A percentile compares a stretch with the other conserved stretches of the same genome.
phyloP scores from a whole-genome alignment of 2,797 vertebrate genomes.

The Argyrosomus regius region DNA sequence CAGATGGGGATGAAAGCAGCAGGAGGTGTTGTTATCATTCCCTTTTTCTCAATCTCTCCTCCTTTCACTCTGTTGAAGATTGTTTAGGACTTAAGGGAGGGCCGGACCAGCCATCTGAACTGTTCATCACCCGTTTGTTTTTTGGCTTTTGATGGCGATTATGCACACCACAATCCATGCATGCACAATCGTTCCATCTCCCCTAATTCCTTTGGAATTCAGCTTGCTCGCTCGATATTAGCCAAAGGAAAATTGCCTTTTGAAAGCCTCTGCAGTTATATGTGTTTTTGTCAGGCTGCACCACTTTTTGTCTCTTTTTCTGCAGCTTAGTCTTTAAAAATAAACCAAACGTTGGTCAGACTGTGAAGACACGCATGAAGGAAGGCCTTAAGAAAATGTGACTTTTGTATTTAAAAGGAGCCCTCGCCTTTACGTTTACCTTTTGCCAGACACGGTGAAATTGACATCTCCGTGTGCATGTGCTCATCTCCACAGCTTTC shows the following conservation, averaged over 20 bases:
- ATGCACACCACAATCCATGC: slow-evolving; percentile 12
- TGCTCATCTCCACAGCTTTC: neutral
- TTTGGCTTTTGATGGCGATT: slow-evolving; percentile 30
- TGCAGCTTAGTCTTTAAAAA: slow-evolving; percentile 15
- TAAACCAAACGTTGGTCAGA: slow-evolving; percentile 26
- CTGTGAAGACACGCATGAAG: neutral
- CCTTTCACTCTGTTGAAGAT: slow-evolving; percentile 32
- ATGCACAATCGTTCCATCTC: slow-evolving; percentile 34
- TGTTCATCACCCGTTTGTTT: slow-evolving; percentile 31
- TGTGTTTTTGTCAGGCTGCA: slow-evolving; percentile 32
- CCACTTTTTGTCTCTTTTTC: slow-evolving; percentile 22
- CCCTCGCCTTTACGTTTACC: too few relatives aligned
- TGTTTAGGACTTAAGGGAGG: slow-evolving; percentile 28
- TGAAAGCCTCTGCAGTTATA: slow-evolving; percentile 33
- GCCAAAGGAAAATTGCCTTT: slow-evolving; percentile 39
- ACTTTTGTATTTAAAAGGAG: slow-evolving; percentile 15
- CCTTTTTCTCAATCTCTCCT: slow-evolving; percentile 12
- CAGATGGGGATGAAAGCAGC: slow-evolving; percentile 48
- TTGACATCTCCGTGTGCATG: neutral
- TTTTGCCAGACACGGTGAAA: neutral
- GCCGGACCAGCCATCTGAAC: slow-evolving; percentile 8
- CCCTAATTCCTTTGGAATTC: slow-evolving; percentile 35
- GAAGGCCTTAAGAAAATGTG: slow-evolving; percentile 9
- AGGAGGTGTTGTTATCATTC: slow-evolving; percentile 47
- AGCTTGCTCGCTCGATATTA: slow-evolving; percentile 30